Base-by-base conservation (phyloP, 2,888 invertebrate genomes). In the Celastrina argiolus region DNA sequence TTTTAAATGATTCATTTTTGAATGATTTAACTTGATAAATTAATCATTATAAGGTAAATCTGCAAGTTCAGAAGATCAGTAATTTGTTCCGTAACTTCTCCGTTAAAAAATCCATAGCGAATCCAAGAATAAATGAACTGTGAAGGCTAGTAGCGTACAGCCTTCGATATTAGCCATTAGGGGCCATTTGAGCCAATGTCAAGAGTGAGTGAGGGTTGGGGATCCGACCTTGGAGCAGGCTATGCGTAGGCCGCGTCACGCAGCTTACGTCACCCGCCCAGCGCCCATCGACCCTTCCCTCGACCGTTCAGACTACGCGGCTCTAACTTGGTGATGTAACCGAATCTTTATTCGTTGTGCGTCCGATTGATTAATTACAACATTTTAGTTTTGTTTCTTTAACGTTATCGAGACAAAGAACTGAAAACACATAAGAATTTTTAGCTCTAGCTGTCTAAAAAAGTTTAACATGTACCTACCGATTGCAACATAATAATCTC, bases 201-300 rank as follows among this genome's bases (percentile, higher is more conserved):
- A 85, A 85, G 84, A 79, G 75, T 80, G 77, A 70, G 69, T 71
- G 77, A 78, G 81, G 82, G 80, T 80, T 78, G 69, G 75, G 78
- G 75, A 81, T 82, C 82, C 83, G 84, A 81, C 85, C 85, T 81
- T 80, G 78, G 74, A 69, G 63, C 67, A 64, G 67, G 58, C 16
- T 56, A 28, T 81, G 80, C 77, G 81, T 81, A 75, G 80, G 75
- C 77, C 41, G 65, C 80, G 83, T 82, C 81, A 85, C 84, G 82
- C 79, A 77, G 67, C 69, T 87, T 83, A 88, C 85, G 87, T 87
- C 87, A 87, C 36, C 56, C 56, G 28, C 71, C 69, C 63, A 74
- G 74, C 73, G 64, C 74, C 74, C 73, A 72, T 73, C 74, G 67
- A 72, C 73, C 74, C 70, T 72, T 74, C 74, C 78, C 74, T 75